Evolutionary conservation across 2,113 vertebrate species (phyloP), one percentile per base, ranked within the genome.

Genomic region (Halichoeres trimaculatus): DNA sequence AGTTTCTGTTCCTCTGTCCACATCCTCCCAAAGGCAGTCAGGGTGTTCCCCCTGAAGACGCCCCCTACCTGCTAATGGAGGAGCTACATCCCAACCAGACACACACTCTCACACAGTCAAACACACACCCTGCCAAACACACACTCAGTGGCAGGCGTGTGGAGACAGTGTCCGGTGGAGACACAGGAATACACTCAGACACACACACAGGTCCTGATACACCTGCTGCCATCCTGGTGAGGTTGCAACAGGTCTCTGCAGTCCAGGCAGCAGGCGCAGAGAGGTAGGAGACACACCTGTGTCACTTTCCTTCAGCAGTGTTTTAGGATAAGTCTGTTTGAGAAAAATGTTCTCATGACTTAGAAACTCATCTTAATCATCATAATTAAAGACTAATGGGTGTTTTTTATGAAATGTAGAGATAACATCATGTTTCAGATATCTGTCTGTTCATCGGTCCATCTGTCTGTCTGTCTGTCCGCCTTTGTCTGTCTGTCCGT

Each of bases 261-360:
- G 92, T 93, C 68, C 94, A 88, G 71, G 89, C 88, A 50, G 91
- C 93, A 59, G 91, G 87, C 83, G 87, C 91, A 17, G 96, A 96
- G 91, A 96, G 95, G 96, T 96, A 83, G 1, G 17, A 47, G 45
- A n/a, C 38, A 40, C 9, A 8, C 1, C 7, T 43, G 43, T 19
- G 16, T 45, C 30, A 30, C 30, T 30, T 4, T 30, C 30, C 30
- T 6, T 30, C 30, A 30, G 3, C 30, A 30, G 30, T n/a, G n/a
- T n/a, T n/a, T n/a, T n/a, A n/a, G n/a, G n/a, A n/a, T n/a, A n/a
- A n/a, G n/a, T n/a, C n/a, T n/a, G n/a, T n/a, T n/a, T n/a, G n/a
- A n/a, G n/a, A n/a, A n/a, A n/a, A n/a, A 30, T 30, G 30, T 30
- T 30, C 3, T 30, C 30, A 30, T 30, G 30, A 30, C 3, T 30